These are phyloP conservation scores for Lophochroa leadbeateri DNA, from an alignment of 2,113 vertebrate genomes.

Conservation along the genomic window DNA sequence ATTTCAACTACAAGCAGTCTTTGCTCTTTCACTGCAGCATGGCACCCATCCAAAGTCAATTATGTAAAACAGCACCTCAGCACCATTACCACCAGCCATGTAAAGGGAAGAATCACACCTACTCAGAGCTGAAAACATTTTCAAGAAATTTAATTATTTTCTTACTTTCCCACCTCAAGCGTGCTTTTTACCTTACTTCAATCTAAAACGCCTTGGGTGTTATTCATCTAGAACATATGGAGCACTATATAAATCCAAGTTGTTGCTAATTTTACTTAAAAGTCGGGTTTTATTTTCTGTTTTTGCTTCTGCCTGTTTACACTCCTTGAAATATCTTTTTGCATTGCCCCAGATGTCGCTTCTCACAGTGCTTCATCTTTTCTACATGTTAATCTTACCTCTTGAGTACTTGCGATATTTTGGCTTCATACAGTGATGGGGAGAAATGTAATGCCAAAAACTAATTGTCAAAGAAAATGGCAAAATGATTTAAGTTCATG, in stretches of 20 bases:
- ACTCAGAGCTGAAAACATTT: conserved; percentile 66
- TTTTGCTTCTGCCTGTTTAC: conserved; percentile 72
- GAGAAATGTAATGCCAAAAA: conserved; percentile 52
- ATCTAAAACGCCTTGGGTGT: conserved; percentile 52
- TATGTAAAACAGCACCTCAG: conserved; percentile 67
- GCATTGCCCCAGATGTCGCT: conserved; percentile 36
- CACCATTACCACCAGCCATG: conserved; percentile 41
- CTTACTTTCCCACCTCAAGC: conserved; percentile 16
- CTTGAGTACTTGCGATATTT: conserved; percentile 13
- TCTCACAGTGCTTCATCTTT: conserved; percentile 21
- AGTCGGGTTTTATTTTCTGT: conserved; percentile 73
- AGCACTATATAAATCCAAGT: conserved; percentile 71
- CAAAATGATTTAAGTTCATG: conserved; percentile 66
- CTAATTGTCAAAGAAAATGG: conserved; percentile 71
- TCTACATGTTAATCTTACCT: conserved; percentile 39
- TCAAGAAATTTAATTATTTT: conserved; percentile 70
- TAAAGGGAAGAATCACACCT: conserved; percentile 64
- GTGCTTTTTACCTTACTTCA: conserved; percentile 53
- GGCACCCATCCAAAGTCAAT: conserved; percentile 69
- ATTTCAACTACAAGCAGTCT: conserved; percentile 21
- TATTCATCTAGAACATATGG: conserved; percentile 71
- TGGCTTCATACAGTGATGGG: neutral
- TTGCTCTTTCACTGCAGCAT: conserved; percentile 61
- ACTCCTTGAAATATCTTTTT: conserved; percentile 60
- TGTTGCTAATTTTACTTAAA: conserved; percentile 77